A percentile compares a stretch with the other conserved stretches of the same genome.
Conservation (phyloP, 2,797 vertebrate genomes). For the Podarcis lilfordi region DNA sequence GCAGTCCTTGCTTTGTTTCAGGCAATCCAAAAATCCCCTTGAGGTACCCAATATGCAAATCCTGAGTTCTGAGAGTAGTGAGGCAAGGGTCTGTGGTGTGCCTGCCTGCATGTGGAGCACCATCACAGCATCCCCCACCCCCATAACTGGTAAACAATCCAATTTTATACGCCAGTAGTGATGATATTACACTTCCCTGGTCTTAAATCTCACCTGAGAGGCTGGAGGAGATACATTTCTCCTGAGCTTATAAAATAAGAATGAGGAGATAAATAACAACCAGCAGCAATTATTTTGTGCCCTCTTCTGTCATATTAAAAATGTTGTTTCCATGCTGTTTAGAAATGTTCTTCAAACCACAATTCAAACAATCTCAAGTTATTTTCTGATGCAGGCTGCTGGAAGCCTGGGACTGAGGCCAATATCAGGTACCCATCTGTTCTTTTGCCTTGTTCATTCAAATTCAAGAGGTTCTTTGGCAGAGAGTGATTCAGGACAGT, state of each 20-base stretch:
- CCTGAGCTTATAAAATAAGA: slow-evolving; percentile 36
- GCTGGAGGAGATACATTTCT: neutral
- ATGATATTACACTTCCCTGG: neutral
- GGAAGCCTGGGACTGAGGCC: neutral
- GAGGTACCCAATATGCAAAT: no score
- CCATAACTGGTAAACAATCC: neutral
- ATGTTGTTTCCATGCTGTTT: slow-evolving; percentile 18
- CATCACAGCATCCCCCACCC: neutral
- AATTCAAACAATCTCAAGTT: slow-evolving; percentile 25
- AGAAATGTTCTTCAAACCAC: slow-evolving; percentile 30
- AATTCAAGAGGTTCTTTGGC: neutral
- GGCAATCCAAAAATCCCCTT: no score
- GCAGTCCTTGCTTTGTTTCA: no score
- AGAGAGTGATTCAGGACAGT: neutral
- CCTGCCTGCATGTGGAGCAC: no score
- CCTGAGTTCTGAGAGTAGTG: neutral
- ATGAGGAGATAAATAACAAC: slow-evolving; percentile 17
- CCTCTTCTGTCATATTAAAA: neutral
- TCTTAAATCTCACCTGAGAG: neutral
- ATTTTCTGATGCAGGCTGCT: slow-evolving; percentile 9
- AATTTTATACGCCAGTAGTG: neutral
- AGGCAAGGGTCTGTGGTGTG: neutral
- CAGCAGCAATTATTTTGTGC: neutral
- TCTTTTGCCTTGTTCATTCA: neutral
- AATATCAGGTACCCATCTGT: neutral